Evolutionary conservation across 1,140 invertebrate genomes (phyloP), one percentile per base, ranked within the genome.

Genomic region (Cydia strobilella): DNA sequence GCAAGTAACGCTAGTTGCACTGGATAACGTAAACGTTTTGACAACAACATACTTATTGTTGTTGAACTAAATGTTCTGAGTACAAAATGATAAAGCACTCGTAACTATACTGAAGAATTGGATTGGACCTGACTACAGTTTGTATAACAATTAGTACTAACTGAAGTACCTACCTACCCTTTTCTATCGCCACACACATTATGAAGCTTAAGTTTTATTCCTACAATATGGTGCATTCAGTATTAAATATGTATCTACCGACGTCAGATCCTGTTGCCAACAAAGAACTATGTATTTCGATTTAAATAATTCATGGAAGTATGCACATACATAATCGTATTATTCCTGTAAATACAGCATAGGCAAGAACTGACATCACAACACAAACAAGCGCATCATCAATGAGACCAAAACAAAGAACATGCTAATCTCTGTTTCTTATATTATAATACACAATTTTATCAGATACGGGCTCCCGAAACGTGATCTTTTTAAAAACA

Each of bases 401-500:
- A 35, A 66, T 69, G 15, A 42, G 35, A 69, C 31, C 15, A 15
- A 39, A 69, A 69, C 65, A 69, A 69, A 69, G 27, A 39, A 69
- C 27, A 35, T 65, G 15, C 63, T 31, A 31, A 65, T 27, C 5
- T 31, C 27, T 3, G 63, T n/a, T 65, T 65, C 18, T 65, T 35
- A 65, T 65, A 65, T 65, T 35, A 25, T 20, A 65, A 31, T 65
- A 65, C 65, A 18, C 31, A 35, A 69, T 35, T 69, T 35, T 69
- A 69, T 69, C 65, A 69, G 65, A 69, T 35, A 39, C 65, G 12
- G 31, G 15, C 65, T 39, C 39, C 65, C 65, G n/a, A 69, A 69
- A 69, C 65, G 65, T 69, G 65, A 69, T 42, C n/a, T 69, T 69
- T n/a, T 31, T 65, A n/a, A 65, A 65, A 31, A 65, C 62, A 31